Evolutionary conservation across 1,140 invertebrate genomes (phyloP).

Genomic region (Atopsyche davidsoni): DNA sequence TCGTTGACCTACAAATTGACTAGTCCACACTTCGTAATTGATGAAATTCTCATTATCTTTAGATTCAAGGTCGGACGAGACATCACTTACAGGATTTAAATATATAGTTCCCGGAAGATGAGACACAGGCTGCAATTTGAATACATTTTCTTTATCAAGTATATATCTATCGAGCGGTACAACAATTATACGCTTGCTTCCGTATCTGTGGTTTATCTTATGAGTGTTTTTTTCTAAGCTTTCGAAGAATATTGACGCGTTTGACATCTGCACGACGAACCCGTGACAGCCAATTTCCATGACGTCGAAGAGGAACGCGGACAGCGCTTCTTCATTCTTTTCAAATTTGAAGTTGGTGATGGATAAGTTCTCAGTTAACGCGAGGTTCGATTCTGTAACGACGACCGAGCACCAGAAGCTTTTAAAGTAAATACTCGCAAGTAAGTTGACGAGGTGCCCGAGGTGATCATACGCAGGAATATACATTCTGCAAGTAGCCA

Average conservation of each 20-base stretch:
- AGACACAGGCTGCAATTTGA: not conserved
- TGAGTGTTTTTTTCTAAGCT: slow-evolving; percentile 5
- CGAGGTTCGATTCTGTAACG: slow-evolving; percentile 5
- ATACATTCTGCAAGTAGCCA: too few relatives aligned
- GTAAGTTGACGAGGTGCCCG: too few relatives aligned
- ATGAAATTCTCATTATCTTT: not conserved
- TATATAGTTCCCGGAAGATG: slow-evolving; percentile 9
- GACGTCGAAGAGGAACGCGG: slow-evolving; percentile 1
- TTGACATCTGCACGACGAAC: slow-evolving; percentile 1
- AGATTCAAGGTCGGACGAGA: not conserved
- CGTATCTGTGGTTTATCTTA: slow-evolving; percentile 16
- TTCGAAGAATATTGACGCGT: slow-evolving; percentile 8
- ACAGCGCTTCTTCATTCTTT: too few relatives aligned
- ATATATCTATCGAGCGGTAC: not conserved
- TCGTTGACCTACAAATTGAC: slow-evolving; percentile 8
- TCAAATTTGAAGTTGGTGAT: too few relatives aligned
- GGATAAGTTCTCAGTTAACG: not conserved
- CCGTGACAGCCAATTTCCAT: slow-evolving; percentile 16
- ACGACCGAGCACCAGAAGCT: slow-evolving; percentile 14
- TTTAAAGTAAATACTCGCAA: slow-evolving; percentile 8
- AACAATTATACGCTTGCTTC: slow-evolving; percentile 10
- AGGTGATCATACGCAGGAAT: too few relatives aligned
- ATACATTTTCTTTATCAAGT: not conserved
- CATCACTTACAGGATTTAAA: slow-evolving; percentile 4
- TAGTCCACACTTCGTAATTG: slow-evolving; percentile 7